Evolutionary conservation across 1,140 invertebrate species (phyloP).

Genomic region (Teleogryllus occipitalis): DNA sequence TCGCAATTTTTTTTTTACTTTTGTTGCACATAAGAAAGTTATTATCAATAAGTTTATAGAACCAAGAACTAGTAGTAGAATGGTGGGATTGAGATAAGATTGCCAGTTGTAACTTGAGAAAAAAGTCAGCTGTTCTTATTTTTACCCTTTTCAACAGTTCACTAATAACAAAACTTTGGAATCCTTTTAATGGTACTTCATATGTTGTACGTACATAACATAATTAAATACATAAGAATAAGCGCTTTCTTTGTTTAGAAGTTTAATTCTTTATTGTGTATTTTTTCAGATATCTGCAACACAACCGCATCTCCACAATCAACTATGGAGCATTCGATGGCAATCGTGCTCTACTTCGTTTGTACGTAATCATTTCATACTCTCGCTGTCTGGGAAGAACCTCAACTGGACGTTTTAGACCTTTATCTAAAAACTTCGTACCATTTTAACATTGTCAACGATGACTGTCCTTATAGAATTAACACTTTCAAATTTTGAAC

Average conservation of each 20-base stretch:
- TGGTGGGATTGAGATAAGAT: too few relatives aligned
- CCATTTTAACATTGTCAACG: neutral
- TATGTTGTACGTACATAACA: neutral
- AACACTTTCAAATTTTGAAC: neutral
- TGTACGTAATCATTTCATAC: neutral
- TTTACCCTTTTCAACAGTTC: neutral
- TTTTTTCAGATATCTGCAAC: constrained; percentile 37
- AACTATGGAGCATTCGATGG: constrained; percentile 36
- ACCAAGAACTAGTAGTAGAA: too few relatives aligned
- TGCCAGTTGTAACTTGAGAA: too few relatives aligned
- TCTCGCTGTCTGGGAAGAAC: neutral
- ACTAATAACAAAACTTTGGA: neutral
- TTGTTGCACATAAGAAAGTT: too few relatives aligned
- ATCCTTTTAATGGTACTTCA: neutral
- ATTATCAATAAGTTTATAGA: too few relatives aligned
- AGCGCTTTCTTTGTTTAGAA: neutral
- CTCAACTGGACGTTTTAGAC: neutral
- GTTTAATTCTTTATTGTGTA: neutral
- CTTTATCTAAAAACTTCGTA: neutral
- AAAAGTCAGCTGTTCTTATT: neutral
- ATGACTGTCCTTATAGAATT: too few relatives aligned
- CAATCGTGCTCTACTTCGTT: neutral
- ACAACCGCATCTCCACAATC: constrained; percentile 39
- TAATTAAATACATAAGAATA: too few relatives aligned
- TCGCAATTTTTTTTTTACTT: too few relatives aligned